Base-by-base conservation (phyloP, 2,113 vertebrate genomes). In the Athene noctua region DNA sequence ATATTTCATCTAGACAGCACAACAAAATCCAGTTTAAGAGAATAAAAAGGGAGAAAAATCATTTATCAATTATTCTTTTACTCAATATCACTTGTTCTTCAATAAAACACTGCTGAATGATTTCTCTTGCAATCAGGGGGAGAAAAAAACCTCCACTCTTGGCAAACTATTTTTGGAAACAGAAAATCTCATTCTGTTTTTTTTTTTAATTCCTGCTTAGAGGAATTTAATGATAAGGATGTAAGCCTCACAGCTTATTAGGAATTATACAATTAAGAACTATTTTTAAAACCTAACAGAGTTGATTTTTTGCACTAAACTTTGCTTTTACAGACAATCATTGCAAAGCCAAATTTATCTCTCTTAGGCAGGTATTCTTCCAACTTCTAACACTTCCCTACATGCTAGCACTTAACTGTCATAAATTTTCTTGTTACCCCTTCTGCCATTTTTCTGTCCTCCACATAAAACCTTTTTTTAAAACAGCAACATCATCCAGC, bases 41-140 rank as follows among this genome's bases (percentile, higher is more conserved):
- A 91, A 94, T 1, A 95, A 85, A 88, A 96, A 86, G 65, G 38
- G 59, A 81, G 58, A 96, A 95, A 96, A 95, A 93, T 94, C 71
- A 90, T 75, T 95, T 97, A 94, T 92, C 94, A 95, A 91, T 95
- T 96, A 94, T 92, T 96, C 70, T 96, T 94, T 96, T 93, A 77
- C 68, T 92, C 79, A 79, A 51, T 85, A 63, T 73, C 90, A 80
- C 78, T 95, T 90, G 63, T 93, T 93, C 92, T 74, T 91, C 90
- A 95, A 89, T 79, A 91, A 94, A 96, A 97, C 80, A 95, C 65
- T 86, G 81, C 88, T 82, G 77, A 86, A 71, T 70, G 80, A 89
- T 95, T 86, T 96, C 91, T 91, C 84, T 77, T 55, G 74, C 80
- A 95, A 95, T 90, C 97, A 96, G 54, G n/a, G 81, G n/a, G 30